A percentile compares a stretch with the other conserved stretches of the same genome.
Conservation (phyloP, 2,797 vertebrate species). For the Sarcophilus harrisii region DNA sequence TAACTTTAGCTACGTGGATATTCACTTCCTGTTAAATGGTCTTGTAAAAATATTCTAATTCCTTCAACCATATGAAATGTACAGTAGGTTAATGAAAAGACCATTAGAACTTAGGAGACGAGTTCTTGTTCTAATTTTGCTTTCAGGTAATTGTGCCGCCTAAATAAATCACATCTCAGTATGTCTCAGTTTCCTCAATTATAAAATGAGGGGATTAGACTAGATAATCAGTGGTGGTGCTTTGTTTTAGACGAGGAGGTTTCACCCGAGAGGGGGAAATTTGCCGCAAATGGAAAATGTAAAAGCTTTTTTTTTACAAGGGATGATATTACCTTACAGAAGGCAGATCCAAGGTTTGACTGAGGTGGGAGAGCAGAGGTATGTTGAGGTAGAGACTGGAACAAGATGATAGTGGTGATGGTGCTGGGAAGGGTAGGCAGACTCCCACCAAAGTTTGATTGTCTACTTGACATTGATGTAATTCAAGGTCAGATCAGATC, state of each 20-base stretch:
- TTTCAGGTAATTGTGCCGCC: neutral
- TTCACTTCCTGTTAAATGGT: neutral
- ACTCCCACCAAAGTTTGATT: neutral
- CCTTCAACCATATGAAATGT: neutral
- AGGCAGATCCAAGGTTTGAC: neutral
- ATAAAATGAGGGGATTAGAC: neutral
- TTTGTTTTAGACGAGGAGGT: neutral
- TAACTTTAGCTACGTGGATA: neutral
- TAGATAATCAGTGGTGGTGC: neutral
- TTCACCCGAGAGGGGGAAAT: neutral
- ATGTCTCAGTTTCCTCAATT: neutral
- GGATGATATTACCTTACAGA: neutral
- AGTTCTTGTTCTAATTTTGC: neutral
- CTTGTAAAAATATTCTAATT: neutral
- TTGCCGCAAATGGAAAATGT: neutral
- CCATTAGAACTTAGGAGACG: neutral
- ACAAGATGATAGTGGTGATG: neutral
- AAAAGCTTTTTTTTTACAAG: neutral
- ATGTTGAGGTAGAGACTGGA: no score
- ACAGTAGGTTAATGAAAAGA: neutral
- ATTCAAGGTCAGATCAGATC: neutral
- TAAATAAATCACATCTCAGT: neutral
- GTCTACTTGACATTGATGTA: neutral
- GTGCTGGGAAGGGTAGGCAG: neutral
- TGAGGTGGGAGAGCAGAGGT: neutral